Evolutionary conservation across 2,888 invertebrate species (phyloP).

Genomic region (Carabus problematicus): DNA sequence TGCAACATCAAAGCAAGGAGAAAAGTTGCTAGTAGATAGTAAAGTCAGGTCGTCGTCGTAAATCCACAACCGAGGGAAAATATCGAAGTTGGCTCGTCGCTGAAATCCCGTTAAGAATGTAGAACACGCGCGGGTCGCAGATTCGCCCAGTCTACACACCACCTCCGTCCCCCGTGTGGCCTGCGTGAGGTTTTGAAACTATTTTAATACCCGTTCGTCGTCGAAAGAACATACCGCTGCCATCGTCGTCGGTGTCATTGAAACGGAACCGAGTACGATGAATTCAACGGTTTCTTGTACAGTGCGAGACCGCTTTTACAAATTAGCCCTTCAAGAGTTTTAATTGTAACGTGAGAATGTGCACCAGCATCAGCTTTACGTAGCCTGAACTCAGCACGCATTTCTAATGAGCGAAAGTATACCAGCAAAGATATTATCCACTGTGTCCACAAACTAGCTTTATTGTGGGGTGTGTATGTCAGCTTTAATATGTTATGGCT

Average conservation of each 20-base stretch:
- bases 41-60: constrained; percentile 23
- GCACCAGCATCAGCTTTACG: neutral
- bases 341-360: constrained; percentile 26
- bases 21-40: neutral
- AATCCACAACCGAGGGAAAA: constrained; percentile 11
- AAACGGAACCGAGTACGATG: neutral
- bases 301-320: constrained; percentile 6
- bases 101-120: constrained; percentile 25
- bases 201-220: constrained; percentile 31
- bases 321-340: constrained; percentile 21
- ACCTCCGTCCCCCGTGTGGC: no score
- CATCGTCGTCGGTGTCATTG: neutral
- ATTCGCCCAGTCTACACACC: constrained; percentile 21
- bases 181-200: constrained; percentile 25
- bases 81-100: constrained; percentile 22
- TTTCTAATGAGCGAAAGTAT: constrained; percentile 14
- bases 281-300: constrained; percentile 9
- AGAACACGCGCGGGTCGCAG: constrained; percentile 32
- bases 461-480: no score
- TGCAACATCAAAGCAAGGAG: no score
- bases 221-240: neutral
- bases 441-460: no score
- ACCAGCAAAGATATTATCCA: constrained; percentile 6
- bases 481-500: no score
- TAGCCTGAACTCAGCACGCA: neutral